These are phyloP conservation scores for Spodoptera littoralis DNA, from an alignment of 2,888 invertebrate species.

Conservation along the genomic window DNA sequence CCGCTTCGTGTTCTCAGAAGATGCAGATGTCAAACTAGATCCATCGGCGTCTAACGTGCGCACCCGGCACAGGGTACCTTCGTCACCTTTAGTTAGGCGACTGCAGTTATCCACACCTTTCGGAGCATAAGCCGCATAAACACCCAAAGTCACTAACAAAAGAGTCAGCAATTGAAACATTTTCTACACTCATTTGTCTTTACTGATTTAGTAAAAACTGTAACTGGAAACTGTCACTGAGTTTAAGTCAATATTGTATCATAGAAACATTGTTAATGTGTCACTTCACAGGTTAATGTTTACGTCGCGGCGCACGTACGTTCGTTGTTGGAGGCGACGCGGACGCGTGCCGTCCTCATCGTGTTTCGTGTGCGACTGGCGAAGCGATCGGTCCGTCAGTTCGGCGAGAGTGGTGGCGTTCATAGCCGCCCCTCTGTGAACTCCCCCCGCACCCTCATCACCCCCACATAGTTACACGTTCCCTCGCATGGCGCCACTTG, in stretches of 20 bases:
- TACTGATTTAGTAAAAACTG: conserved; percentile 62
- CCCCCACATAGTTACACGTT: conserved; percentile 85
- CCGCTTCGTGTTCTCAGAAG: conserved; percentile 92
- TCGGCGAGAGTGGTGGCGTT: conserved; percentile 79
- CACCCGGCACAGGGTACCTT: conserved; percentile 90
- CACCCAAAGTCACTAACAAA: conserved; percentile 87
- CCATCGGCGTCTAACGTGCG: conserved; percentile 92
- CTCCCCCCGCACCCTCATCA: conserved; percentile 73
- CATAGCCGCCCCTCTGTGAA: conserved; percentile 75
- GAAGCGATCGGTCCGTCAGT: conserved; percentile 71
- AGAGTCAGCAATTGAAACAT: conserved; percentile 87
- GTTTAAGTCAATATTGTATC: conserved; percentile 62
- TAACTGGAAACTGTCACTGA: conserved; percentile 69
- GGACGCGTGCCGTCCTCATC: conserved; percentile 81
- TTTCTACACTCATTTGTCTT: conserved; percentile 85
- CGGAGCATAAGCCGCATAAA: conserved; percentile 81
- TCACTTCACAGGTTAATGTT: conserved; percentile 82
- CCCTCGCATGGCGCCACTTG: conserved; percentile 86
- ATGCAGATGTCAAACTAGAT: conserved; percentile 89
- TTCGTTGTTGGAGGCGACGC: conserved; percentile 73
- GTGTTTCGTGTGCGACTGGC: conserved; percentile 82
- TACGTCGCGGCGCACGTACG: conserved; percentile 82
- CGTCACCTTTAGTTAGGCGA: conserved; percentile 81
- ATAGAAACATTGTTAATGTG: conserved; percentile 67
- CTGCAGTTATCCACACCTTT: conserved; percentile 82